Conservation (phyloP, 1,140 invertebrate genomes). For the Leguminivora glycinivorella region DNA sequence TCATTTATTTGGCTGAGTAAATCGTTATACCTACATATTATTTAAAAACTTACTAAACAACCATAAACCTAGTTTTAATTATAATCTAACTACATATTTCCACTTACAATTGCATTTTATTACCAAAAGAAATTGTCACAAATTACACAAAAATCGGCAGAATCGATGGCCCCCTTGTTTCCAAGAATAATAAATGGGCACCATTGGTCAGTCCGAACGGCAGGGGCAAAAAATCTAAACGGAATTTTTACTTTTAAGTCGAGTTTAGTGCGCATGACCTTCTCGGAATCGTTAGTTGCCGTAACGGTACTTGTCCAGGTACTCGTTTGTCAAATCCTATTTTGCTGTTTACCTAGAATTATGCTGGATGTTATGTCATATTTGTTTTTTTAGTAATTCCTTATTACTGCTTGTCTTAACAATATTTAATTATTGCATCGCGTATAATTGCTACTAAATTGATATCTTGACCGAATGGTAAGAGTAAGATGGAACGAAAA, state of each 20-base stretch:
- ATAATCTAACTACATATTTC: background rate
- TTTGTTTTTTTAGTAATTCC: too few relatives aligned
- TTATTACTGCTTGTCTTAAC: too few relatives aligned
- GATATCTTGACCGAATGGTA: too few relatives aligned
- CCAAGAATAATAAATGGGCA: conserved; percentile 35
- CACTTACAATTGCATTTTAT: background rate
- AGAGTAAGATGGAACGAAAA: too few relatives aligned
- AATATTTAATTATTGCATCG: too few relatives aligned
- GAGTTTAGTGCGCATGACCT: conserved; percentile 70
- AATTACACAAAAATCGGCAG: conserved; percentile 4
- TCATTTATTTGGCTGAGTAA: too few relatives aligned
- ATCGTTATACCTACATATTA: too few relatives aligned
- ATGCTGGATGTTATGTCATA: background rate
- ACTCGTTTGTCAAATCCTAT: conserved; percentile 34
- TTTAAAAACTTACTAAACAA: background rate
- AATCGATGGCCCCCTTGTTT: conserved; percentile 1
- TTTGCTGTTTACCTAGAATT: background rate
- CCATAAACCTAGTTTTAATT: background rate
- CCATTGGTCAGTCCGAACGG: conserved; percentile 39
- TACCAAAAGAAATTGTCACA: conserved; percentile 3
- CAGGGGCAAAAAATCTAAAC: conserved; percentile 64
- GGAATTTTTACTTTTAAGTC: conserved; percentile 57
- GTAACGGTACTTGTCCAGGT: conserved; percentile 72
- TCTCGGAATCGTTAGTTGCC: conserved; percentile 67
- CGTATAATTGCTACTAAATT: too few relatives aligned